Evolutionary conservation across 2,113 vertebrate species (phyloP).

Genomic region (Sinocyclocheilus rhinocerous): DNA sequence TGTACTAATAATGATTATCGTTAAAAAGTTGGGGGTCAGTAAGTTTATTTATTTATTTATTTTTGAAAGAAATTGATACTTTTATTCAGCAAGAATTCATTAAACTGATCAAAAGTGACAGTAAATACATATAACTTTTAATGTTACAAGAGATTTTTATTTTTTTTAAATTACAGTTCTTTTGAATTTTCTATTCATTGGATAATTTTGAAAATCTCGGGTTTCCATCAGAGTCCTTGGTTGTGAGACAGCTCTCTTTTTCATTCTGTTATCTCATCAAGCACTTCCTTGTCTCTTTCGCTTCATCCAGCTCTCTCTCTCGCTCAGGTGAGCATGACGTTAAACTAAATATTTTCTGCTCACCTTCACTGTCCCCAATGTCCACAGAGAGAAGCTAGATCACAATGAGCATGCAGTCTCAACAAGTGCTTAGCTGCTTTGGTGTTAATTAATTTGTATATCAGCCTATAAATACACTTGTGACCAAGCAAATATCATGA

Average conservation of each 20-base stretch:
- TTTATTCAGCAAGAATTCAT: too few species aligned
- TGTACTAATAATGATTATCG: too few species aligned
- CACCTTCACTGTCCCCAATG: constrained; percentile 25
- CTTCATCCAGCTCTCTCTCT: background rate
- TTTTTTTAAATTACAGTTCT: too few species aligned
- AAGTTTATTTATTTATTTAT: background rate
- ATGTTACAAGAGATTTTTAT: too few species aligned
- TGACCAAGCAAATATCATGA: background rate
- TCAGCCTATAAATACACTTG: background rate
- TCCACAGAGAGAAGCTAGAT: background rate
- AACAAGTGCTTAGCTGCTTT: constrained; percentile 21
- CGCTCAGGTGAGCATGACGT: background rate
- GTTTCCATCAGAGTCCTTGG: background rate
- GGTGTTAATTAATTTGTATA: constrained; percentile 9
- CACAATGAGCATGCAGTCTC: constrained; percentile 20
- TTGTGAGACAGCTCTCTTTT: background rate
- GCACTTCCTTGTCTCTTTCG: background rate
- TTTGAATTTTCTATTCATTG: too few species aligned
- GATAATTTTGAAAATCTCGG: too few species aligned
- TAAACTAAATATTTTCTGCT: constrained; percentile 6
- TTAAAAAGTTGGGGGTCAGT: background rate
- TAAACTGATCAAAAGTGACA: too few species aligned
- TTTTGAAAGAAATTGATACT: too few species aligned
- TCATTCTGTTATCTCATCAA: constrained; percentile 28
- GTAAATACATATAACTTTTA: too few species aligned